These are phyloP conservation scores for Bothrops alternatus DNA, from an alignment of 2,797 vertebrate species.

Conservation along the genomic window DNA sequence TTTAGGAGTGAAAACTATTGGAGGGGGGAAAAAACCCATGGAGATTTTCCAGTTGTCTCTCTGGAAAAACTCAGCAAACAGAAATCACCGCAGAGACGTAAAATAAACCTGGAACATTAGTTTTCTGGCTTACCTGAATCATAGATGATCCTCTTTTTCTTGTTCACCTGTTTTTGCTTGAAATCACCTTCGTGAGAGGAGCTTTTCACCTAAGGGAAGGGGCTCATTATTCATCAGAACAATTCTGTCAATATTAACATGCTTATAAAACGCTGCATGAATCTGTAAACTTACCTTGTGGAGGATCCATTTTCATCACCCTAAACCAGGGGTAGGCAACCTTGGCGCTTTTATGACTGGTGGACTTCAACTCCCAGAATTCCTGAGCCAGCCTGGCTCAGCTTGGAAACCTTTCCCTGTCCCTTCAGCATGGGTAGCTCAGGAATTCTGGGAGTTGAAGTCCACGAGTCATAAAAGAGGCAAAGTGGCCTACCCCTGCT, in stretches of 20 bases:
- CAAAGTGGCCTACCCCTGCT: no score
- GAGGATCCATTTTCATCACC: neutral
- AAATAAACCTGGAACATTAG: constrained; percentile 31
- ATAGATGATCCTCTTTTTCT: constrained; percentile 78
- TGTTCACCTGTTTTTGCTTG: constrained; percentile 65
- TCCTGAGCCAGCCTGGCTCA: no score
- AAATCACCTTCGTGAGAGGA: constrained; percentile 69
- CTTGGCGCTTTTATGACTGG: no score
- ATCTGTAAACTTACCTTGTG: neutral
- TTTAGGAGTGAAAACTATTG: neutral
- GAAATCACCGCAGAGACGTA: neutral
- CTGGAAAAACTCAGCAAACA: neutral
- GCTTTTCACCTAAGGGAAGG: constrained; percentile 68
- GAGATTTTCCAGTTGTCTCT: neutral
- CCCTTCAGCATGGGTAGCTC: no score
- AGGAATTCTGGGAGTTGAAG: no score
- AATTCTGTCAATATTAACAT: neutral
- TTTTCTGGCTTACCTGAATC: constrained; percentile 76
- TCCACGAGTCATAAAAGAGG: no score
- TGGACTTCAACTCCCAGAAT: no score
- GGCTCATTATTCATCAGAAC: constrained; percentile 27
- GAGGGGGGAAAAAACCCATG: neutral
- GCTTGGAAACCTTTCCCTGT: no score
- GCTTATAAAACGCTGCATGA: constrained; percentile 1
- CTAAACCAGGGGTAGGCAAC: neutral